Percentiles rank a stretch among this genome's conserved stretches.
These are phyloP conservation scores for Parnassius glacialis DNA, from an alignment of 2,888 invertebrate species.

Conservation along the genomic window DNA sequence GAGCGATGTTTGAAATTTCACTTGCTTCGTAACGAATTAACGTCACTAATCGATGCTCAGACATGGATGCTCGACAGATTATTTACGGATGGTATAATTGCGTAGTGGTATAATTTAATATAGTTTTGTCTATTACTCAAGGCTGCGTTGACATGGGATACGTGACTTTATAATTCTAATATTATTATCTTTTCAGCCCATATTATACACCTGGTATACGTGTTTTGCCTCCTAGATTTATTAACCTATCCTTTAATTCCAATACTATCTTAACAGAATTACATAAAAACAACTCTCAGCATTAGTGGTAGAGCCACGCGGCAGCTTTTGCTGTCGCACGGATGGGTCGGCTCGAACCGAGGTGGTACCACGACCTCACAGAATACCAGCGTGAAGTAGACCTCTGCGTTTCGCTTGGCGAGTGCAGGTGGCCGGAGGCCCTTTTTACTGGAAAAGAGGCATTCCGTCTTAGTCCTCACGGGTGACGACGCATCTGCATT, in stretches of 20 bases:
- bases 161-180: not conserved
- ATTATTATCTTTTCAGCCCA: not conserved
- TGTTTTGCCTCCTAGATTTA: too few relatives aligned
- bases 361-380: too few relatives aligned
- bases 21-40: conserved; percentile 1
- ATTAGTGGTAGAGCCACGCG: too few relatives aligned
- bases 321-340: too few relatives aligned
- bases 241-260: not conserved
- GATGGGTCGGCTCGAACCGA: too few relatives aligned
- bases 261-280: not conserved
- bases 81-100: conserved; percentile 5
- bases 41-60: conserved; percentile 17
- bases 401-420: too few relatives aligned
- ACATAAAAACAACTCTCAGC: too few relatives aligned
- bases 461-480: too few relatives aligned
- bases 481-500: too few relatives aligned
- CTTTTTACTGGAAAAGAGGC: too few relatives aligned
- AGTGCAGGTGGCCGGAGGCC: too few relatives aligned
- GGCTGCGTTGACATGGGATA: not conserved
- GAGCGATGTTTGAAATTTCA: conserved; percentile 6
- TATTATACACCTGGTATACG: not conserved
- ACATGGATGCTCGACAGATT: conserved; percentile 19
- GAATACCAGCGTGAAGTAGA: too few relatives aligned
- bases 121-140: not conserved
- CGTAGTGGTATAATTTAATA: conserved; percentile 10